phyloP scores from a whole-genome alignment of 2,113 vertebrate genomes.

The Sylvilagus bachmani region DNA sequence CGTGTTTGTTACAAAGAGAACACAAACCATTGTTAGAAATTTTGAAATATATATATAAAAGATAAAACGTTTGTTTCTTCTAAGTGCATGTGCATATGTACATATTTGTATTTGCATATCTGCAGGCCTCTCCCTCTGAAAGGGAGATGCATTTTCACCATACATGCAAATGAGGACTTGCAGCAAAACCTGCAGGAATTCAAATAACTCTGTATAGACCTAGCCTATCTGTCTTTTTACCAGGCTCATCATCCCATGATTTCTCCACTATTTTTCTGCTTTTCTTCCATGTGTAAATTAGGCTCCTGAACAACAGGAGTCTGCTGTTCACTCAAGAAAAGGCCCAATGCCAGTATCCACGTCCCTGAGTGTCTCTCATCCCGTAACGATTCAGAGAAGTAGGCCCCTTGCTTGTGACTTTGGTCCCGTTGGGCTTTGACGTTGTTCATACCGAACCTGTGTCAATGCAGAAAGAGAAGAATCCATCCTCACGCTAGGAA shows the following conservation, averaged over 20 bases:
- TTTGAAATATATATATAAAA: background rate
- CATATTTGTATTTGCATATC: background rate
- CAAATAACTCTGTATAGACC: background rate
- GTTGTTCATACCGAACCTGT: background rate
- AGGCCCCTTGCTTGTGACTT: background rate
- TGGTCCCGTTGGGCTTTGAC: background rate
- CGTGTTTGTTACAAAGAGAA: slow-evolving; percentile 18
- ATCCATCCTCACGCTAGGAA: background rate
- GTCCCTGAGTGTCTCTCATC: background rate
- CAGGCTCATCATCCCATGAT: background rate
- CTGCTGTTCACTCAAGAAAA: background rate
- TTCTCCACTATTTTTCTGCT: background rate
- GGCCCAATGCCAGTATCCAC: too few species aligned
- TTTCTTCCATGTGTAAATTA: background rate
- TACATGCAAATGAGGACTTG: background rate
- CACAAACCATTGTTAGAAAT: background rate
- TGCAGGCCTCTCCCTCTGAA: background rate
- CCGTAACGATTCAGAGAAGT: too few species aligned
- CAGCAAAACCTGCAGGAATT: background rate
- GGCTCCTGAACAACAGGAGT: background rate
- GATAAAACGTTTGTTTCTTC: background rate
- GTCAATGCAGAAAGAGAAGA: background rate
- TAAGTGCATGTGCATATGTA: background rate
- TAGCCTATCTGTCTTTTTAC: background rate
- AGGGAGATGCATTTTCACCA: background rate